phyloP scores from a whole-genome alignment of 37 sponge, comb jelly and placozoan species.

The Agelas oroides region DNA sequence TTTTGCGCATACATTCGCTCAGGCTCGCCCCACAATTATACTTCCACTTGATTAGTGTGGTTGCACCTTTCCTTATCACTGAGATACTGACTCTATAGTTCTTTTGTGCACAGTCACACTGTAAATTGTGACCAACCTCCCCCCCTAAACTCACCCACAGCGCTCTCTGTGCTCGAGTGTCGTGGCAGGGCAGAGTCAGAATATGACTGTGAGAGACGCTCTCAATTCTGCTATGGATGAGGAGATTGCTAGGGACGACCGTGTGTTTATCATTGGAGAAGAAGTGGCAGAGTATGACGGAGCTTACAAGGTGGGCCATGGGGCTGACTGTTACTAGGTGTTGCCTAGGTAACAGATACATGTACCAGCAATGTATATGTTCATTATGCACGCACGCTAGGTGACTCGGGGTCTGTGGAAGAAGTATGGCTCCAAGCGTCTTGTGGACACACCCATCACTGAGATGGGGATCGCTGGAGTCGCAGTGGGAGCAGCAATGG shows the following conservation, averaged over 20 bases:
- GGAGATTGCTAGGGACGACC: constrained; percentile 83
- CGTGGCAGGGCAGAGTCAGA: background rate
- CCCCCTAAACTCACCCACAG: too few species aligned
- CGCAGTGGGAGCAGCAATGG: constrained; percentile 98
- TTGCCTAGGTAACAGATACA: too few species aligned
- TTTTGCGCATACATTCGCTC: too few species aligned
- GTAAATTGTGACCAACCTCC: too few species aligned
- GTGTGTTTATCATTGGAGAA: constrained; percentile 95
- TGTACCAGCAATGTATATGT: too few species aligned
- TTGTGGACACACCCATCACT: constrained; percentile 98
- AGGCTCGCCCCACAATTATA: too few species aligned
- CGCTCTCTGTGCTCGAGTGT: background rate
- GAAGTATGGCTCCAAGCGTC: constrained; percentile 75
- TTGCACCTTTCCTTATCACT: too few species aligned
- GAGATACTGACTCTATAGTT: too few species aligned
- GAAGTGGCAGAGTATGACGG: constrained; percentile 98
- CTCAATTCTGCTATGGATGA: constrained; percentile 97
- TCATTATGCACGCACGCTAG: constrained; percentile 11
- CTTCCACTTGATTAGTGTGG: too few species aligned
- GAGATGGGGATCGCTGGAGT: constrained; percentile 97
- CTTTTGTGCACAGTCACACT: too few species aligned
- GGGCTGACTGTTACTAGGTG: background rate
- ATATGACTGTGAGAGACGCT: constrained; percentile 91
- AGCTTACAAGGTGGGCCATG: constrained; percentile 84
- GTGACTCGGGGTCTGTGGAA: constrained; percentile 83